Evolutionary conservation across 2,888 invertebrate species (phyloP), one percentile per base, ranked within the genome.

Genomic region (Opisthograptis luteolata): DNA sequence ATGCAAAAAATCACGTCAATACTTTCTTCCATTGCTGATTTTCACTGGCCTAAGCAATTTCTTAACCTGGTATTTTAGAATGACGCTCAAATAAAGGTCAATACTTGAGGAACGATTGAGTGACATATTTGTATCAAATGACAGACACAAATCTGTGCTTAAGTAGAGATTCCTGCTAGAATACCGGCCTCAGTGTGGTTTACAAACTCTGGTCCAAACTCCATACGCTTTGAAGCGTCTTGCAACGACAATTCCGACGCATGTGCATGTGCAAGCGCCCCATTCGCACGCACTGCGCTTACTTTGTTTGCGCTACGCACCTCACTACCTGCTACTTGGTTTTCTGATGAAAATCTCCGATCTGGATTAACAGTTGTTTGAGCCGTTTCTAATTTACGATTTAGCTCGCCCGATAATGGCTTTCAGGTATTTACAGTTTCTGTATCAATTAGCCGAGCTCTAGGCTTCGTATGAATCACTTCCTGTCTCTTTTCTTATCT

Each of bases 301-400:
- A 3, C 2, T 25, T 44, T 57, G 46, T 54, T 28, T 51, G 41
- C 47, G 35, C 43, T 41, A 56, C 49, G 34, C 45, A 58, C 53
- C 57, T 49, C 42, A 39, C 25, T n/a, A n/a, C n/a, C n/a, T n/a
- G 41, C 44, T 46, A 35, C 44, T 46, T 35, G 52, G 53, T 55
- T 60, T 57, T 54, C 48, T 45, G 62, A 55, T 62, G 58, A 59
- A 58, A 57, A 62, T 64, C 53, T 24, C 13, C 37, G 58, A 62
- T 58, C 54, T 46, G 57, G 62, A 60, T 64, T 62, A 62, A 56
- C 55, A 41, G 44, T 47, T 36, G 53, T 58, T 56, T 61, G 53
- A 41, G 44, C 49, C 39, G 53, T 58, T 56, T 61, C 52, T 58
- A 56, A 61, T 54, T 55, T 34, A 47, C 41, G 17, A 13, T n/a